These are phyloP conservation scores for Stenoptilia bipunctidactyla DNA, from an alignment of 2,888 invertebrate genomes.

Conservation along the genomic window DNA sequence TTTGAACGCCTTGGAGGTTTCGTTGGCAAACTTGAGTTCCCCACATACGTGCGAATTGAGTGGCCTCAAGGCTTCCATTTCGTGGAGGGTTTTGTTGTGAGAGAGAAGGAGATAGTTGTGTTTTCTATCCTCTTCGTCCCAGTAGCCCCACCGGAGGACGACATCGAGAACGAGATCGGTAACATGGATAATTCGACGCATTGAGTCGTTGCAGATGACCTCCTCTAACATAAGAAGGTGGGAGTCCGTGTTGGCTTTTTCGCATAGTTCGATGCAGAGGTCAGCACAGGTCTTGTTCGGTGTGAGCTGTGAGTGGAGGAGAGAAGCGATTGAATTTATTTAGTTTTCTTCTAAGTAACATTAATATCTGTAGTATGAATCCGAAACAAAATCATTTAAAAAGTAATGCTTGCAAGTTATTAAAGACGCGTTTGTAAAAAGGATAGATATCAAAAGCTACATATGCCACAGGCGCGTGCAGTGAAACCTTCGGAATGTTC, in stretches of 20 bases:
- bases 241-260: conserved; percentile 73
- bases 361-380: too few species aligned
- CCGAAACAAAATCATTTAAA: too few species aligned
- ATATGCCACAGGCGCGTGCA: too few species aligned
- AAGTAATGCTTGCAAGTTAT: too few species aligned
- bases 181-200: conserved; percentile 84
- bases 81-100: conserved; percentile 58
- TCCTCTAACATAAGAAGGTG: conserved; percentile 85
- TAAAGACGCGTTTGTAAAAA: too few species aligned
- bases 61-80: conserved; percentile 64
- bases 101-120: conserved; percentile 83
- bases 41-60: conserved; percentile 77
- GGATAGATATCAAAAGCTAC: too few species aligned
- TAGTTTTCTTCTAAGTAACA: too few species aligned
- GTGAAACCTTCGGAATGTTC: too few species aligned
- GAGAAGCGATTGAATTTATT: too few species aligned
- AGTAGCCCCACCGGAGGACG: conserved; percentile 87
- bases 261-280: conserved; percentile 78
- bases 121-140: conserved; percentile 88
- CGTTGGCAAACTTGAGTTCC: conserved; percentile 84
- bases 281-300: conserved; percentile 84
- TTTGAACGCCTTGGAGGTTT: conserved; percentile 80
- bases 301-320: conserved; percentile 76
- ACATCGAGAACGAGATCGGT: conserved; percentile 78
- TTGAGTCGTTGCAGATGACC: conserved; percentile 79